A percentile compares a stretch with the other conserved stretches of the same genome.
These are phyloP conservation scores for Pycnomerus fuliginosus DNA, from an alignment of 2,888 invertebrate genomes.

Conservation along the genomic window DNA sequence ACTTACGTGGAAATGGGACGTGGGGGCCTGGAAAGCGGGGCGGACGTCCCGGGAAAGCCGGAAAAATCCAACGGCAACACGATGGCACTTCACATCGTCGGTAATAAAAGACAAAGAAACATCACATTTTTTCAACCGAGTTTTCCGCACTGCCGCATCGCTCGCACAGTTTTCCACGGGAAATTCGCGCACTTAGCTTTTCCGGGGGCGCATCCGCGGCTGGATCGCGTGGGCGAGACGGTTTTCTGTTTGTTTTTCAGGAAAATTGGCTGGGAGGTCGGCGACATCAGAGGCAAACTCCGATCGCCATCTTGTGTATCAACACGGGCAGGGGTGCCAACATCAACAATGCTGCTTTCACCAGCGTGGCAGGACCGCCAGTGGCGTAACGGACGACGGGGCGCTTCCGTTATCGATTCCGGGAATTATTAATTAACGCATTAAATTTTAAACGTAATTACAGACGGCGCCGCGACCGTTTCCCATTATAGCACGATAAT, in stretches of 20 bases:
- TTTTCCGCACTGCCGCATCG: conserved; percentile 1
- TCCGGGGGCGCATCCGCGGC: no score
- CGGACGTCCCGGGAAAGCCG: no score
- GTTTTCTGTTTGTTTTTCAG: conserved; percentile 16
- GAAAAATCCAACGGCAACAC: conserved; percentile 35
- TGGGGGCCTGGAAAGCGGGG: no score
- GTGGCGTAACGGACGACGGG: conserved; percentile 17
- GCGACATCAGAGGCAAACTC: conserved; percentile 41
- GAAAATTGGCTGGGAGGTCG: conserved; percentile 26
- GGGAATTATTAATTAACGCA: not conserved
- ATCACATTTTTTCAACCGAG: conserved; percentile 45
- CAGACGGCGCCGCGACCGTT: no score
- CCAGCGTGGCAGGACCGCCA: no score
- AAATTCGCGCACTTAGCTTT: conserved; percentile 8
- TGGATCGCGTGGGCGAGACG: no score
- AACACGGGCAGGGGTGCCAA: conserved; percentile 30
- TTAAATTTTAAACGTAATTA: no score
- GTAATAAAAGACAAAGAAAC: conserved; percentile 49
- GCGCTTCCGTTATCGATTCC: not conserved
- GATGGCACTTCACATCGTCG: conserved; percentile 45
- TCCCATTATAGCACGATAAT: no score
- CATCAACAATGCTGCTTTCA: conserved; percentile 22
- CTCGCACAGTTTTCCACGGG: conserved; percentile 2
- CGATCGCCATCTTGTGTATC: conserved; percentile 48
- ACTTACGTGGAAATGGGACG: conserved; percentile 41